Evolutionary conservation across 30 jellyfish, hydroid and myxozoan genomes (phyloP).

Genomic region (Morbakka virulenta): DNA sequence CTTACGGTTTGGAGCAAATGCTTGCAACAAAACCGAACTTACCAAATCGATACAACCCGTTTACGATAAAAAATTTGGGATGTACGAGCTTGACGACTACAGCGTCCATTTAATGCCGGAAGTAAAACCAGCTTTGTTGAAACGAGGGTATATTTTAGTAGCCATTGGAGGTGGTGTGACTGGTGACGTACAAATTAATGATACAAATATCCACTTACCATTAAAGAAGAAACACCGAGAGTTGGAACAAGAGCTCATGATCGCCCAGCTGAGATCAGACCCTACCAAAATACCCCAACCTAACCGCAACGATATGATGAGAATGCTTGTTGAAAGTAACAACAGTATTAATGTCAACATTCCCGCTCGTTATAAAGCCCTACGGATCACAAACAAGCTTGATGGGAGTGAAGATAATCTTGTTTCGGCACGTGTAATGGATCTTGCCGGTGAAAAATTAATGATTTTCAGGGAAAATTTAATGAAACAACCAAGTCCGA

Average conservation of each 20-base stretch:
- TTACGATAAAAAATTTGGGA: conserved; percentile 50
- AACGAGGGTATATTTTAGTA: too few species aligned
- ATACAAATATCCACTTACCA: conserved; percentile 28
- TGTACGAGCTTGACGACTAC: conserved; percentile 65
- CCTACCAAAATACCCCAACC: conserved; percentile 56
- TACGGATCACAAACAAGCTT: conserved; percentile 27
- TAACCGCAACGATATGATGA: conserved; percentile 47
- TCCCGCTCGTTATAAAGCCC: conserved; percentile 3
- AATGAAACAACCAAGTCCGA: neutral
- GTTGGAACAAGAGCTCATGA: conserved; percentile 33
- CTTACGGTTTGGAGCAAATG: conserved; percentile 26
- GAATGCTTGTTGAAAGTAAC: conserved; percentile 9
- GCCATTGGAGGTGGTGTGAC: too few species aligned
- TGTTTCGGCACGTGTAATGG: conserved; percentile 21
- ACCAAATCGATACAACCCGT: conserved; percentile 49
- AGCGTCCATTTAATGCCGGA: conserved; percentile 55
- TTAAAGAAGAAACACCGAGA: conserved; percentile 34
- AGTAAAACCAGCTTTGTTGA: too few species aligned
- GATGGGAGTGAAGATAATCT: conserved; percentile 57
- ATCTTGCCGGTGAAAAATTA: neutral
- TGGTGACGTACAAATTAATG: too few species aligned
- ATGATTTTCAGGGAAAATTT: neutral
- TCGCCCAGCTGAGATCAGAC: conserved; percentile 8
- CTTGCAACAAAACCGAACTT: conserved; percentile 26
- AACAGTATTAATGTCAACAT: too few species aligned